Base-by-base conservation (phyloP, 2,113 vertebrate genomes). In the Elephantulus edwardii region DNA sequence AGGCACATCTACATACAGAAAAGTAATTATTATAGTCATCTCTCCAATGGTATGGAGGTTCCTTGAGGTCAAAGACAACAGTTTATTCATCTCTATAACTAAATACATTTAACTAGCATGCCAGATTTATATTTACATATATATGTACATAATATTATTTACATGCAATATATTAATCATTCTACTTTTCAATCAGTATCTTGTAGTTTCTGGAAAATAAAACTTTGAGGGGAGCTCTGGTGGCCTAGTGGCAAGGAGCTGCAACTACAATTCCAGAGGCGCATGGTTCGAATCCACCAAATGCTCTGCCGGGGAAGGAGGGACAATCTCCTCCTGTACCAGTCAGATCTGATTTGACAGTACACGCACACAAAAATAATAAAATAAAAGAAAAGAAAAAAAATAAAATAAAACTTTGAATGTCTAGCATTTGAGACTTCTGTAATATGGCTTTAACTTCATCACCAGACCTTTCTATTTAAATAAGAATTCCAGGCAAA, bases 11-110 rank as follows among this genome's bases (percentile, higher is more conserved):
- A 78, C 58, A 44, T 48, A 91, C 54, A 66, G 22, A 10, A 64
- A 70, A 75, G 14, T 75, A 92, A 82, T 84, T 87, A 90, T 68
- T 35, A 68, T 22, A 92, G 46, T 86, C 42, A 56, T 35, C 48
- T 35, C 85, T 81, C n/a, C 24, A 89, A 88, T 26, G 50, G 38
- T 12, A 46, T 85, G 6, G 48, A 90, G 70, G n/a, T 78, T 82
- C 33, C 74, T 26, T 40, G 12, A 83, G 38, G 42, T 8, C 24
- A 83, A 88, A 44, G 33, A 48, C 17, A 86, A 81, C 1, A 92
- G 33, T 62, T 50, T 70, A 82, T 60, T 85, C 28, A 89, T 56
- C 16, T 77, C 66, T 76, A 86, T 50, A 26, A 13, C 44, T 62
- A 52, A 88, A 74, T 0, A 74, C 11, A 85, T 28, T 85, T 26